These are phyloP conservation scores for Tachina grossa DNA, from an alignment of 2,888 invertebrate genomes.

Conservation along the genomic window DNA sequence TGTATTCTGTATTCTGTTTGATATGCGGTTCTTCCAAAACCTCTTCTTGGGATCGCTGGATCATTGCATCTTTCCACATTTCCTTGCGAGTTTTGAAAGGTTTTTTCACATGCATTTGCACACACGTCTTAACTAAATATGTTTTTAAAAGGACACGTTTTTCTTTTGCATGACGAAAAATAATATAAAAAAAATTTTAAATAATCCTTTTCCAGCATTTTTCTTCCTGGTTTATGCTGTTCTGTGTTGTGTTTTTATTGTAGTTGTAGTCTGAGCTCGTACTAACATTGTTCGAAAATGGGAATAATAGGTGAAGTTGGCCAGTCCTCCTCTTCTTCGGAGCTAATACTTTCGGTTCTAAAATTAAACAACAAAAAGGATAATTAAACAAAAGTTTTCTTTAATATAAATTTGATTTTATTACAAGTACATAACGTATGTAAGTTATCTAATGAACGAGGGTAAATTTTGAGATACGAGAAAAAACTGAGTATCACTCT, in stretches of 20 bases:
- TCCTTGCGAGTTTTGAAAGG: constrained; percentile 13
- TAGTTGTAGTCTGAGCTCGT: constrained; percentile 61
- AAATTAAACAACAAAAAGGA: constrained; percentile 64
- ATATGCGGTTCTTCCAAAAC: not conserved
- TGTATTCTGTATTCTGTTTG: constrained; percentile 6
- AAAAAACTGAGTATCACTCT: too few species aligned
- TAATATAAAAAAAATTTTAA: constrained; percentile 58
- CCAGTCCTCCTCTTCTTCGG: constrained; percentile 85
- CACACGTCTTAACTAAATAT: constrained; percentile 52
- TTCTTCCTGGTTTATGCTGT: constrained; percentile 63
- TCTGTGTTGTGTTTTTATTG: constrained; percentile 57
- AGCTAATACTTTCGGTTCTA: constrained; percentile 86
- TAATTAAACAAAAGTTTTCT: not conserved
- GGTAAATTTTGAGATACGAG: too few species aligned
- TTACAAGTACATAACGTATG: too few species aligned
- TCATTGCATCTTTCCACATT: not conserved
- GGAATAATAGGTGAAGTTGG: constrained; percentile 86
- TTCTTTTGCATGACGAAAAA: constrained; percentile 59
- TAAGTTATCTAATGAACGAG: too few species aligned
- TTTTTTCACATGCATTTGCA: constrained; percentile 15
- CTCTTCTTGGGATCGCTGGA: not conserved
- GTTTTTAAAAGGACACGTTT: constrained; percentile 43
- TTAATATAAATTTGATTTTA: not conserved
- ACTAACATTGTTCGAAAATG: constrained; percentile 84
- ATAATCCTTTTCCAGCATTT: constrained; percentile 60